Evolutionary conservation across 2,113 vertebrate genomes (phyloP).

Genomic region (Datnioides undecimradiatus): DNA sequence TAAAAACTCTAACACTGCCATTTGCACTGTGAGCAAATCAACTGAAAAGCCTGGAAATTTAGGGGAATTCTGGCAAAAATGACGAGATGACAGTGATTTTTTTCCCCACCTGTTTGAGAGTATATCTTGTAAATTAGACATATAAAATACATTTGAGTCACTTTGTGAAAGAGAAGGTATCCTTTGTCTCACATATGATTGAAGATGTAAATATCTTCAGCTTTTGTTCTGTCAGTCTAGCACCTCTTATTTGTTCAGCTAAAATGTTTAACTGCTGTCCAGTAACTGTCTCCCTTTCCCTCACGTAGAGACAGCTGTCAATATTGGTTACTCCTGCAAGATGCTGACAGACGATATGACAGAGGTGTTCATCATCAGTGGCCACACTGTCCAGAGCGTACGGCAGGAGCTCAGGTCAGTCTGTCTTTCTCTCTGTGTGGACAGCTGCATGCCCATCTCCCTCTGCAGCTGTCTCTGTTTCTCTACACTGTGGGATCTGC

Average conservation of each 20-base stretch:
- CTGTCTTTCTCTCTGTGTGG: conserved; percentile 50
- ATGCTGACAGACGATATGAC: conserved; percentile 95
- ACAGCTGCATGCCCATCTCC: neutral
- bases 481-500: neutral
- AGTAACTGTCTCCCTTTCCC: neutral
- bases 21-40: neutral
- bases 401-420: conserved; percentile 92
- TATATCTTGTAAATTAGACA: no score
- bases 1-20: neutral
- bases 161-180: neutral
- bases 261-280: neutral
- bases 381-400: conserved; percentile 92
- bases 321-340: conserved; percentile 97
- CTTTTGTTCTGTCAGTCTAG: neutral
- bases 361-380: conserved; percentile 91
- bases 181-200: neutral
- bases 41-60: neutral
- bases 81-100: neutral
- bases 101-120: no score
- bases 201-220: neutral
- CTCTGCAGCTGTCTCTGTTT: neutral
- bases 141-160: no score
- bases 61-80: neutral
- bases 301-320: conserved; percentile 91
- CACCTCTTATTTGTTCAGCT: neutral